These are phyloP conservation scores for Choreutis nemorana DNA, from an alignment of 2,888 invertebrate species.

Conservation along the genomic window DNA sequence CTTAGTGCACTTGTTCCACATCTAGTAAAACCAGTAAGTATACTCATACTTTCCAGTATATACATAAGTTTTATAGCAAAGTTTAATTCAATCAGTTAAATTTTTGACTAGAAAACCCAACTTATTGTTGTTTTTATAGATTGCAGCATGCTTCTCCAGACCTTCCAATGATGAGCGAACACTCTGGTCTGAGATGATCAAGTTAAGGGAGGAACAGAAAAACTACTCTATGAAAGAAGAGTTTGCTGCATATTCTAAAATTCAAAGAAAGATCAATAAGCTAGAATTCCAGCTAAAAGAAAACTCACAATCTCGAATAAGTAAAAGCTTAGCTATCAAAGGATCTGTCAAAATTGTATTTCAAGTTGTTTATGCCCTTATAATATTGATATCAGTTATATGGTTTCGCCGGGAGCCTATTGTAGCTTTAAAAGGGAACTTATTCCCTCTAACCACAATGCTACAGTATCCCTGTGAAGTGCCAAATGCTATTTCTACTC, in stretches of 20 bases:
- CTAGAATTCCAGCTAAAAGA: conserved; percentile 55
- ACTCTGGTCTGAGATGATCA: conserved; percentile 37
- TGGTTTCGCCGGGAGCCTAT: conserved; percentile 53
- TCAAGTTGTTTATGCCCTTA: conserved; percentile 32
- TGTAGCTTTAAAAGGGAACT: conserved; percentile 38
- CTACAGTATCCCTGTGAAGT: conserved; percentile 47
- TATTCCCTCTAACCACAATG: conserved; percentile 44
- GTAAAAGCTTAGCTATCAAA: conserved; percentile 42
- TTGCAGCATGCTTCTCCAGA: conserved; percentile 52
- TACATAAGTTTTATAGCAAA: background rate
- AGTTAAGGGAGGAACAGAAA: conserved; percentile 53
- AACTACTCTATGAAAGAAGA: conserved; percentile 64
- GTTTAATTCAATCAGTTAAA: background rate
- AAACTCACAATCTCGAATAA: conserved; percentile 36
- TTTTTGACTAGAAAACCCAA: background rate
- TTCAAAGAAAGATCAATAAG: conserved; percentile 65
- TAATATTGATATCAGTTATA: conserved; percentile 40
- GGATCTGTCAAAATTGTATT: conserved; percentile 36
- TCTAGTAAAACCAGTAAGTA: conserved; percentile 59
- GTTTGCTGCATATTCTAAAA: conserved; percentile 66
- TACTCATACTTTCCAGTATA: conserved; percentile 2
- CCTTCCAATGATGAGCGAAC: conserved; percentile 47
- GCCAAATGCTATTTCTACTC: conserved; percentile 51
- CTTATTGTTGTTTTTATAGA: conserved; percentile 29
- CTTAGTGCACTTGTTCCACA: conserved; percentile 48